phyloP scores from a whole-genome alignment of 2,797 vertebrate genomes.

The Toxotes lorentzi region DNA sequence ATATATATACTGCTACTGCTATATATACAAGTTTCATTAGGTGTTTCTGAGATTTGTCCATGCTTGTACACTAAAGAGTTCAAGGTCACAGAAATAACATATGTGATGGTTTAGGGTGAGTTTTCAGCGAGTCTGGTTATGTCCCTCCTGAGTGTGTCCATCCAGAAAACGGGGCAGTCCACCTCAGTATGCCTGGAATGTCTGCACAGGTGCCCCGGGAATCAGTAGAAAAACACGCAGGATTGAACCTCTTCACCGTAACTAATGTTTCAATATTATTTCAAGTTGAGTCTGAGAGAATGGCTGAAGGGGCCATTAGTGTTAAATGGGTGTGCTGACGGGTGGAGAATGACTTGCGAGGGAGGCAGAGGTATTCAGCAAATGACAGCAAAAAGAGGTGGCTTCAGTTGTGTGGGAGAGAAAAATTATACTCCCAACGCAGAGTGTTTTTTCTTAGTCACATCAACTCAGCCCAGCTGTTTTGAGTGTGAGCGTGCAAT shows the following conservation, averaged over 20 bases:
- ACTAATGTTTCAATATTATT: conserved; percentile 62
- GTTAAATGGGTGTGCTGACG: conserved; percentile 48
- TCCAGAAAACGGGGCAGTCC: conserved; percentile 67
- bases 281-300: conserved; percentile 38
- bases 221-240: conserved; percentile 43
- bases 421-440: conserved; percentile 17
- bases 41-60: background rate
- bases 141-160: conserved; percentile 10
- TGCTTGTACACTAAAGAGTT: conserved; percentile 3
- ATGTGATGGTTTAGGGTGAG: conserved; percentile 17
- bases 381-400: conserved; percentile 20
- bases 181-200: conserved; percentile 75
- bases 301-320: conserved; percentile 47
- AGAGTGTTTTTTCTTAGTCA: conserved; percentile 17
- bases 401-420: conserved; percentile 27
- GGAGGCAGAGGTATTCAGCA: conserved; percentile 33
- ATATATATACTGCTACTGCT: too few species aligned
- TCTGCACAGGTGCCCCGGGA: conserved; percentile 68
- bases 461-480: conserved; percentile 39
- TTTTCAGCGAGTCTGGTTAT: conserved; percentile 13
- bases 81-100: conserved; percentile 3
- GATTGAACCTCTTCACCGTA: conserved; percentile 47
- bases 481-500: conserved; percentile 14
- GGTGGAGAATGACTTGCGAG: conserved; percentile 51
- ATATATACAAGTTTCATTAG: background rate